phyloP scores from a whole-genome alignment of 2,113 vertebrate species.

The Macrotus californicus region DNA sequence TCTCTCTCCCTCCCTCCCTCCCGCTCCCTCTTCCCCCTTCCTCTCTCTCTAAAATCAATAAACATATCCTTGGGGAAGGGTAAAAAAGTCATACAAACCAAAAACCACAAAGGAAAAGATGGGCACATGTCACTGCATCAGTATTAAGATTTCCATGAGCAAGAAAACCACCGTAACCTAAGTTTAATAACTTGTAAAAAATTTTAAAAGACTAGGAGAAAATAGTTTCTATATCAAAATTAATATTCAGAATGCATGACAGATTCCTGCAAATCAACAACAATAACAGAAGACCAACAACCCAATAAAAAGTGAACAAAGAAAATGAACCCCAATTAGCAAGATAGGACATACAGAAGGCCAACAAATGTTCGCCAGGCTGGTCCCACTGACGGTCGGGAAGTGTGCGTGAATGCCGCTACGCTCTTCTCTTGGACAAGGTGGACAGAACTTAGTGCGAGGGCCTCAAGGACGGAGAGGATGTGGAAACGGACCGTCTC shows the following conservation, averaged over 20 bases:
- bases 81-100: neutral
- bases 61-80: too few relatives aligned
- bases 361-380: neutral
- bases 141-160: neutral
- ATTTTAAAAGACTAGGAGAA: neutral
- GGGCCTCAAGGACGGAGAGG: neutral
- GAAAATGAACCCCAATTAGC: neutral
- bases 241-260: neutral
- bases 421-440: fast-evolving
- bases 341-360: neutral
- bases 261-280: neutral
- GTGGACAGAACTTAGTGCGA: neutral
- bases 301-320: neutral
- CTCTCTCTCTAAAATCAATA: too few relatives aligned
- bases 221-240: neutral
- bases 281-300: neutral
- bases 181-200: neutral
- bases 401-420: neutral
- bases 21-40: too few relatives aligned
- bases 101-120: neutral
- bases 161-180: neutral
- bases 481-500: neutral
- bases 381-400: neutral
- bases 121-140: neutral
- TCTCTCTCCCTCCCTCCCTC: too few relatives aligned